Evolutionary conservation across 2,888 invertebrate genomes (phyloP), one percentile per base, ranked within the genome.

Genomic region (Orgyia antiqua): DNA sequence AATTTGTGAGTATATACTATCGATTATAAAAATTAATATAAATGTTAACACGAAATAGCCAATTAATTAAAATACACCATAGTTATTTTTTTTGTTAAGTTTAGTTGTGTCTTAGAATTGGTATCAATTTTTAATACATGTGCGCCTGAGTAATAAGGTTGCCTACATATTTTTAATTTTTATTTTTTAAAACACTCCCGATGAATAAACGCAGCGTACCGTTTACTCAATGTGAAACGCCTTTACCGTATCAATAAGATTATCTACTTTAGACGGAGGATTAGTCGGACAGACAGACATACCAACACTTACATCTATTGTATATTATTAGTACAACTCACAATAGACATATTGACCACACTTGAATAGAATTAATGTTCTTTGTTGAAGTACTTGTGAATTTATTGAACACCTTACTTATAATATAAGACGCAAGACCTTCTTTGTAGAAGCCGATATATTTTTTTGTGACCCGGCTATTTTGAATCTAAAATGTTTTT

Each of bases 261-360:
- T 24, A 53, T 42, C 29, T 33, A 21, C 26, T 29, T 20, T 13
- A 25, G 27, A 28, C 19, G 21, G n/a, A 34, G 35, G 36, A 51
- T 42, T 35, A 40, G 33, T 24, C 28, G 52, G 31, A 49, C 48
- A 34, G 26, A 30, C 28, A 27, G 27, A 36, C 35, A 29, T 24
- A 25, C 34, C 33, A 31, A 39, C 45, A 42, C 42, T 29, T 33
- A 35, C 10, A 24, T 27, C 29, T 37, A 32, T 45, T 50, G 38
- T 52, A 24, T 36, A 38, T 21, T 32, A 35, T 35, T 32, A 39
- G 27, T 29, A 13, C 6, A 12, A 13, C 3, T 32, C 13, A 39
- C 24, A 39, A 39, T 33, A 28, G 32, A 18, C 9, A 20, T 1
- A 24, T 26, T 53, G 53, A 51, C 50, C 50, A 36, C 50, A 42